Conservation (phyloP, 2,797 vertebrate genomes). For the Eleutherodactylus coqui region DNA sequence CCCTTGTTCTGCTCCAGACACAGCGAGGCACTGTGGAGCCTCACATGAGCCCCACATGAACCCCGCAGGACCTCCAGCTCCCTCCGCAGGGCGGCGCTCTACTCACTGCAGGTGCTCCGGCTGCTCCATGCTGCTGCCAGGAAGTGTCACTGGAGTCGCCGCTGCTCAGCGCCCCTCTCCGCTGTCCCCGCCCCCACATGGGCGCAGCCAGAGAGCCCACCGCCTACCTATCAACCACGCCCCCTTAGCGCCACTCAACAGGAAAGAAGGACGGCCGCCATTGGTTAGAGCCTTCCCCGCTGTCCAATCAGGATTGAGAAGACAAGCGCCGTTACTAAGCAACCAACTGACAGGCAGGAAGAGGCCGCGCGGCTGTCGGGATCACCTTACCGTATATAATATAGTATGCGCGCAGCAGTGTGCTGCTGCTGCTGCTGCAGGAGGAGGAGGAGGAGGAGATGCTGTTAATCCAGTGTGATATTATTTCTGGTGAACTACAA, state of each 20-base stretch:
- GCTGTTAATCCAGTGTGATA: background rate
- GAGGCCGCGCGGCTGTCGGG: background rate
- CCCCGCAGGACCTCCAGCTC: background rate
- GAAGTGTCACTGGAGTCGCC: background rate
- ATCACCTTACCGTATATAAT: conserved; percentile 1
- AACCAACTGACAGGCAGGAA: background rate
- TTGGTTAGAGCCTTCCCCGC: background rate
- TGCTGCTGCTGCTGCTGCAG: no score
- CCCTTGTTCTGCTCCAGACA: no score
- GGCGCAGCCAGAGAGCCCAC: background rate
- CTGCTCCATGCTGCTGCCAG: conserved; percentile 57
- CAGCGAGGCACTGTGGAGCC: no score
- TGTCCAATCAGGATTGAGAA: background rate
- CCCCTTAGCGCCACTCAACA: background rate
- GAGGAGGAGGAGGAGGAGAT: no score
- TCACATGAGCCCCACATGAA: no score
- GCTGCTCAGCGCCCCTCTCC: background rate
- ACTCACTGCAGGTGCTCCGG: conserved; percentile 64
- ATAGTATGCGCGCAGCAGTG: background rate
- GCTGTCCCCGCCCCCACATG: background rate
- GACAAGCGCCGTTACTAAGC: conserved; percentile 9
- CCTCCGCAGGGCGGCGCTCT: background rate
- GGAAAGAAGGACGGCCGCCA: background rate
- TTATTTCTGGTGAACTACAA: background rate
- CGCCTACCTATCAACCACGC: background rate